Conservation (phyloP, 1,140 invertebrate species). For the Lysiphlebus fabarum region DNA sequence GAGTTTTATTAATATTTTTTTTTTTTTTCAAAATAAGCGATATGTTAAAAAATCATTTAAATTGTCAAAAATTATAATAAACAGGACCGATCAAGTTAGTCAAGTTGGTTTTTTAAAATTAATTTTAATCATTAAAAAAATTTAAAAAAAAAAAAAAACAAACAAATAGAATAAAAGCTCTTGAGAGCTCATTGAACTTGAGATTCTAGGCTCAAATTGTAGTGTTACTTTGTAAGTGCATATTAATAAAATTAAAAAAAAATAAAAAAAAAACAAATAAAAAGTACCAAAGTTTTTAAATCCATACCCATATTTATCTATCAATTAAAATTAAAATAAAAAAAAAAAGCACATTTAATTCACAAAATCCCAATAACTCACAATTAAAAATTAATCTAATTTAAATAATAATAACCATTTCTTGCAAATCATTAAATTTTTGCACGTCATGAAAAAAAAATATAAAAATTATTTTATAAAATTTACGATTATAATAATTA, state of each 20-base stretch:
- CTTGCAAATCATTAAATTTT: no score
- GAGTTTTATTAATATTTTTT: neutral
- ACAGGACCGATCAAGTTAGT: slow-evolving; percentile 42
- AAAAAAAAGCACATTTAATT: slow-evolving; percentile 20
- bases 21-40: neutral
- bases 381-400: no score
- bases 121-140: slow-evolving; percentile 36
- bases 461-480: no score
- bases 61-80: slow-evolving; percentile 23
- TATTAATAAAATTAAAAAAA: slow-evolving; percentile 29
- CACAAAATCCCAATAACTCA: no score
- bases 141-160: no score
- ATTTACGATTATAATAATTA: no score
- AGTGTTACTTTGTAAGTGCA: slow-evolving; percentile 29
- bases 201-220: slow-evolving; percentile 51
- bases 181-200: slow-evolving; percentile 41
- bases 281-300: slow-evolving; percentile 51
- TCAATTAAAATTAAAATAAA: slow-evolving; percentile 26
- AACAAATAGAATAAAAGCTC: slow-evolving; percentile 43
- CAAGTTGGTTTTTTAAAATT: slow-evolving; percentile 11
- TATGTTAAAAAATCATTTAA: slow-evolving; percentile 1
- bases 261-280: slow-evolving; percentile 44
- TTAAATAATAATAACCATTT: no score
- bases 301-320: slow-evolving; percentile 29
- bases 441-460: no score